Evolutionary conservation across 2,888 invertebrate species (phyloP), one percentile per base, ranked within the genome.

Genomic region (Pheosia gnoma): DNA sequence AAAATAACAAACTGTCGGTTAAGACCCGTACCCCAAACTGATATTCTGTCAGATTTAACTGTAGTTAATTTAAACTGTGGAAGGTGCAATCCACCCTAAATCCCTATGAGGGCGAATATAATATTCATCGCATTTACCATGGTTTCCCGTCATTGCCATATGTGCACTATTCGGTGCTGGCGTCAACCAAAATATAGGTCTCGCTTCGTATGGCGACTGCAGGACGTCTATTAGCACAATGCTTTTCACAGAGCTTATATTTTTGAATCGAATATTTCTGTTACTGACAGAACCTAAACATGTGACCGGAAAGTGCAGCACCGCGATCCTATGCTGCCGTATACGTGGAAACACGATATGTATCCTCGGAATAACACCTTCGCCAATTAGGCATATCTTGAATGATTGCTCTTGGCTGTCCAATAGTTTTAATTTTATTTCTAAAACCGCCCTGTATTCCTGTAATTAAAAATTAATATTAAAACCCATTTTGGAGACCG

Each of bases 331-430:
- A 38, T 84, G 80, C 49, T 86, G 83, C 66, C 71, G 83, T 41
- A 87, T 62, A 37, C 61, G 67, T 1, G 93, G 93, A 39, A 76
- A 70, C 4, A 91, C 52, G 68, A 93, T 67, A 58, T 76, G 68
- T 68, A 93, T 87, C 66, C 93, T 86, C 0, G 93, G 93, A 75
- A 93, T 92, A 3, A 87, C 87, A 38, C 93, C 93, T 83, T 91
- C 90, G 4, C 93, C 93, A 53, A 91, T 88, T 38, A 93, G 72
- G 69, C 93, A 93, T 70, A 93, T 85, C 75, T 87, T 90, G 68
- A 88, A 93, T 5, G 87, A 85, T 66, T 88, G 83, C 67, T 89
- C 84, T 70, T 89, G 82, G 70, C 87, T 90, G 60, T 91, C 86
- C 11, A 91, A 78, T 59, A 89, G 78, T 71, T 92, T 93, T 41